Percentiles rank a stretch among this genome's conserved stretches.
phyloP scores from a whole-genome alignment of 2,797 vertebrate species.

The Schizothorax lantsangensis region DNA sequence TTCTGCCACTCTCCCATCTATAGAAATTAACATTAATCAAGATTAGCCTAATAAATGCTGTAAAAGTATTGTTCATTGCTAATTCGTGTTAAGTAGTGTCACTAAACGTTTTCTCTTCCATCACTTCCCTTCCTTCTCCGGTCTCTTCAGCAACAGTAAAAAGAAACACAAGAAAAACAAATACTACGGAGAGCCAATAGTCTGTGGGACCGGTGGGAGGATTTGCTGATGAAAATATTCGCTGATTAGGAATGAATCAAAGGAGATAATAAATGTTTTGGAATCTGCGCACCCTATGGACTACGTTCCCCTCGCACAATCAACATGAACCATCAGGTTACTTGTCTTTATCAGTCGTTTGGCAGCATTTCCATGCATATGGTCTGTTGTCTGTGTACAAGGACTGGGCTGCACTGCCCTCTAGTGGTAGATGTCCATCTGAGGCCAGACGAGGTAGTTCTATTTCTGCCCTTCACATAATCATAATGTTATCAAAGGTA shows the following conservation, averaged over 20 bases:
- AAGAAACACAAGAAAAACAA: slow-evolving; percentile 74
- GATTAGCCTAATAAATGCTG: not conserved
- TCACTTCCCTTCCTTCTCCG: not conserved
- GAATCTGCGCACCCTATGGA: slow-evolving; percentile 78
- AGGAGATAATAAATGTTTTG: slow-evolving; percentile 82
- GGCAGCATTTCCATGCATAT: slow-evolving; percentile 70
- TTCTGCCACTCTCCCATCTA: not conserved
- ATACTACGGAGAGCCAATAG: slow-evolving; percentile 58
- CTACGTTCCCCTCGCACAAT: slow-evolving; percentile 70
- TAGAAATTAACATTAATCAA: not conserved
- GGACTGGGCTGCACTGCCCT: slow-evolving; percentile 81
- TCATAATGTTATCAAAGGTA: not conserved
- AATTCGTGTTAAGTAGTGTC: slow-evolving; percentile 10
- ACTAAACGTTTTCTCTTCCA: slow-evolving; percentile 61
- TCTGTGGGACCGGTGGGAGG: slow-evolving; percentile 72
- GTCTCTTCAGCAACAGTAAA: slow-evolving; percentile 65
- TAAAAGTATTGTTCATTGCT: not conserved
- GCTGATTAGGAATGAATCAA: slow-evolving; percentile 80
- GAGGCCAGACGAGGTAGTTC: not conserved
- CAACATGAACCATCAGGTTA: slow-evolving; percentile 72
- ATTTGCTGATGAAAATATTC: slow-evolving; percentile 80
- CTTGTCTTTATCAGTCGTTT: slow-evolving; percentile 75
- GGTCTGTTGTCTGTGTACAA: slow-evolving; percentile 50
- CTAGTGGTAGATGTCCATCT: slow-evolving; percentile 69
- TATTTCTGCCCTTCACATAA: not conserved